These are phyloP conservation scores for Sinentomon sp. DNA, from an alignment of 2,888 invertebrate species.

Conservation along the genomic window DNA sequence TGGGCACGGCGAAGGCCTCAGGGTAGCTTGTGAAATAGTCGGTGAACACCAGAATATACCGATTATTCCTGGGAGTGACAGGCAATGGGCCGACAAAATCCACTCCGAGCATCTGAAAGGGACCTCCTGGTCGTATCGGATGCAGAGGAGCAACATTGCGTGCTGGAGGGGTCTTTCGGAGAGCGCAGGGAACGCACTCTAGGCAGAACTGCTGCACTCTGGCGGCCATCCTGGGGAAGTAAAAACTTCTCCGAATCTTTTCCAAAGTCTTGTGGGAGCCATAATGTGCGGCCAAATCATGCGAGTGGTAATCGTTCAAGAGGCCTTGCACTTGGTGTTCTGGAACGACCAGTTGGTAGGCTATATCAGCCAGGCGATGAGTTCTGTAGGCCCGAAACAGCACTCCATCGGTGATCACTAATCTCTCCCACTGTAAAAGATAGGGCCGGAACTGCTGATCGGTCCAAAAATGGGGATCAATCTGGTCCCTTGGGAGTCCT, in stretches of 20 bases:
- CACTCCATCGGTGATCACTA: no score
- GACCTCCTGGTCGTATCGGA: constrained; percentile 4
- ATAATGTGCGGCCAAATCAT: neutral
- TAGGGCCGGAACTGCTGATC: no score
- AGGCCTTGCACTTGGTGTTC: no score
- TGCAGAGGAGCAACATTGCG: neutral
- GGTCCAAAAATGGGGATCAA: no score
- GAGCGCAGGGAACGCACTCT: neutral
- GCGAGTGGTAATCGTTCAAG: neutral
- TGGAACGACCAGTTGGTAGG: no score
- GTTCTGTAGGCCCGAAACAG: no score
- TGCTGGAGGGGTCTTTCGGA: neutral
- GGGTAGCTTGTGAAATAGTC: constrained; percentile 12
- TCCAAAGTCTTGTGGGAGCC: neutral
- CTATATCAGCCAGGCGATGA: no score
- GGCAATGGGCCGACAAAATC: constrained; percentile 13
- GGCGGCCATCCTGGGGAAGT: neutral
- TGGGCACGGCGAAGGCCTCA: constrained; percentile 12
- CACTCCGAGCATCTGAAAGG: constrained; percentile 12
- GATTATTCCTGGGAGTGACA: constrained; percentile 5
- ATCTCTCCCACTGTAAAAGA: no score
- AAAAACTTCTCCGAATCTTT: neutral
- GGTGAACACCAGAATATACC: constrained; percentile 11
- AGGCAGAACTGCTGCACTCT: neutral
- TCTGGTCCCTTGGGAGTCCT: no score